Conservation (phyloP, 2,888 invertebrate genomes). For the Parnassius apollo region DNA sequence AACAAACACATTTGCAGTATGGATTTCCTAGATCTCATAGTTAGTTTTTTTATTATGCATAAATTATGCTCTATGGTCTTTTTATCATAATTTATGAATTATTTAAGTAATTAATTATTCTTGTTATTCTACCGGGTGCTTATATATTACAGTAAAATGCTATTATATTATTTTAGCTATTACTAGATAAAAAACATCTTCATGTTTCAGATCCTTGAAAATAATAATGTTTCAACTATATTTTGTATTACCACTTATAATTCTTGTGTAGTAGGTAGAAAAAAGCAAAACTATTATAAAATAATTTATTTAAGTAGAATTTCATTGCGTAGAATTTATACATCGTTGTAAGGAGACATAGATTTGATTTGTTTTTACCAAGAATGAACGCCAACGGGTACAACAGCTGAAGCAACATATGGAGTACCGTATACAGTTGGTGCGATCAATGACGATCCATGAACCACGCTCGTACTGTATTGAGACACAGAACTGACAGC, state of each 20-base stretch:
- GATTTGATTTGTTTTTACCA: constrained; percentile 31
- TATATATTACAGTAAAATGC: too few species aligned
- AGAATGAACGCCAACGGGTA: constrained; percentile 17
- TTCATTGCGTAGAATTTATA: too few species aligned
- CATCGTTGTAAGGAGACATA: too few species aligned
- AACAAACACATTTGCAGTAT: too few species aligned
- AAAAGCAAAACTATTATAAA: too few species aligned
- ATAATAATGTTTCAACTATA: too few species aligned
- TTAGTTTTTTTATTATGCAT: too few species aligned
- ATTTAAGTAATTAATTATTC: too few species aligned
- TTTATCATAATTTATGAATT: neutral
- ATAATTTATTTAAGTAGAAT: constrained; percentile 44
- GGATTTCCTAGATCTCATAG: too few species aligned
- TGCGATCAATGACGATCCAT: constrained; percentile 41
- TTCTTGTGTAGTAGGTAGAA: too few species aligned
- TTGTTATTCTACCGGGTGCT: too few species aligned
- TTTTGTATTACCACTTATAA: too few species aligned
- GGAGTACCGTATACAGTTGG: constrained; percentile 43
- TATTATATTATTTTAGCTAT: neutral
- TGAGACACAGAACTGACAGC: constrained; percentile 41
- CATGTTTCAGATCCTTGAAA: constrained; percentile 14
- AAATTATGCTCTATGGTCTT: neutral
- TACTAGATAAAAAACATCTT: neutral
- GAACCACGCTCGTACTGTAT: constrained; percentile 56
- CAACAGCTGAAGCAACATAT: constrained; percentile 34